Percentiles rank a stretch among this genome's conserved stretches.
These are phyloP conservation scores for Ophthalmolycus amberensis DNA, from an alignment of 2,113 vertebrate species.

Conservation along the genomic window DNA sequence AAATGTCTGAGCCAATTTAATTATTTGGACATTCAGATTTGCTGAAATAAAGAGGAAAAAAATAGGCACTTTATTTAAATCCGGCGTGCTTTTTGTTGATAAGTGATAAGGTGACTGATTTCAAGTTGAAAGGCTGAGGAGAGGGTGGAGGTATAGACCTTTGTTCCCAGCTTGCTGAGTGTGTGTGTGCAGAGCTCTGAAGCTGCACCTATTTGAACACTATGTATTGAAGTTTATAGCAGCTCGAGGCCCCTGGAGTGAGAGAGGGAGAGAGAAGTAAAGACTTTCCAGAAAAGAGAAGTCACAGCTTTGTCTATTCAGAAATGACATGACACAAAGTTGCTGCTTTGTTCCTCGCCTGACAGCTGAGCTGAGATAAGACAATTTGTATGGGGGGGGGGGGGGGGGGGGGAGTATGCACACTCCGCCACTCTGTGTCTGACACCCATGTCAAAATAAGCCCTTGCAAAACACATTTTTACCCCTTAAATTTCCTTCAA, in stretches of 20 bases:
- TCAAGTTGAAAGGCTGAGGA: slow-evolving; percentile 73
- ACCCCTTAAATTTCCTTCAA: slow-evolving; percentile 39
- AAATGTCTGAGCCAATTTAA: neutral
- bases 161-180: slow-evolving; percentile 75
- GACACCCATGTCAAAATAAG: slow-evolving; percentile 70
- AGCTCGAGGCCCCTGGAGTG: slow-evolving; percentile 73
- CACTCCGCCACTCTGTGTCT: slow-evolving; percentile 56
- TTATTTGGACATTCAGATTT: slow-evolving; percentile 19
- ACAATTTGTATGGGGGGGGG: slow-evolving; percentile 43
- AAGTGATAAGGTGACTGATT: slow-evolving; percentile 71
- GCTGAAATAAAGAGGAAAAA: neutral
- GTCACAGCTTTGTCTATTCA: slow-evolving; percentile 76
- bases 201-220: slow-evolving; percentile 78
- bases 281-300: slow-evolving; percentile 57
- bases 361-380: slow-evolving; percentile 74
- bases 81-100: slow-evolving; percentile 43
- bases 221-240: slow-evolving; percentile 77
- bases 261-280: slow-evolving; percentile 56
- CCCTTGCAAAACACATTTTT: slow-evolving; percentile 44
- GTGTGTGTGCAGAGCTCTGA: slow-evolving; percentile 69
- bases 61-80: slow-evolving; percentile 64
- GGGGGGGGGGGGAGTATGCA: slow-evolving; percentile 51
- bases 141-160: slow-evolving; percentile 72
- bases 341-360: slow-evolving; percentile 75
- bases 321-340: slow-evolving; percentile 80